These are phyloP conservation scores for Dromiciops gliroides DNA, from an alignment of 2,113 vertebrate genomes.

Conservation along the genomic window DNA sequence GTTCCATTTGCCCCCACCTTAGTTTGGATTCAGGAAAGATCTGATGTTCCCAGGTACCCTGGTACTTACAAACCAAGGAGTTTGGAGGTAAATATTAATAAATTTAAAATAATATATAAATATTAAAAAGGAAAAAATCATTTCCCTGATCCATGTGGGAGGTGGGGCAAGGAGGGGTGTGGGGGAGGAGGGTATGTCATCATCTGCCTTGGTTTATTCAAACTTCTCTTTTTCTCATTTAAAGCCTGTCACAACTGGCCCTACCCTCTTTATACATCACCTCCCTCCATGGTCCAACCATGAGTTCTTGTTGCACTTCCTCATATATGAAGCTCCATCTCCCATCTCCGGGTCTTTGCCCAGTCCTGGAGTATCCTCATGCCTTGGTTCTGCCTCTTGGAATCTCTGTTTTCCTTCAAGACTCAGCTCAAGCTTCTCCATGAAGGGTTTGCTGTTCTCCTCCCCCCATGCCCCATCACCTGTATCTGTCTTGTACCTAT, in stretches of 20 bases:
- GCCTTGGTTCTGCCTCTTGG: neutral
- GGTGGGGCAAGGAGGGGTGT: too few species aligned
- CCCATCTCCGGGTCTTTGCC: neutral
- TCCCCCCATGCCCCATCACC: neutral
- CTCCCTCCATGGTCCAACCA: neutral
- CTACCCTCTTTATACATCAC: neutral
- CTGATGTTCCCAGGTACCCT: neutral
- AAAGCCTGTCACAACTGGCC: neutral
- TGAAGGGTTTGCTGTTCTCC: neutral
- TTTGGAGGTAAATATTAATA: neutral
- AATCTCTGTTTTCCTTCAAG: neutral
- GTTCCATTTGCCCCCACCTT: neutral
- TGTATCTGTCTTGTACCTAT: neutral
- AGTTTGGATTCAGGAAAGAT: neutral
- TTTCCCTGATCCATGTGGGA: neutral
- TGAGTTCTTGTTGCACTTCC: neutral
- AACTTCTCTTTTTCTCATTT: neutral
- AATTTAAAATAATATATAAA: neutral
- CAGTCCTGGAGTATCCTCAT: neutral
- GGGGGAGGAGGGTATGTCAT: too few species aligned
- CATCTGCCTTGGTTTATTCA: neutral
- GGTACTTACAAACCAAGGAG: neutral
- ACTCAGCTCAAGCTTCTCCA: neutral
- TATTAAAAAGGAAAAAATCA: neutral
- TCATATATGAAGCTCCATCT: neutral